phyloP scores from a whole-genome alignment of 2,797 vertebrate genomes.

The Geotrypetes seraphini region DNA sequence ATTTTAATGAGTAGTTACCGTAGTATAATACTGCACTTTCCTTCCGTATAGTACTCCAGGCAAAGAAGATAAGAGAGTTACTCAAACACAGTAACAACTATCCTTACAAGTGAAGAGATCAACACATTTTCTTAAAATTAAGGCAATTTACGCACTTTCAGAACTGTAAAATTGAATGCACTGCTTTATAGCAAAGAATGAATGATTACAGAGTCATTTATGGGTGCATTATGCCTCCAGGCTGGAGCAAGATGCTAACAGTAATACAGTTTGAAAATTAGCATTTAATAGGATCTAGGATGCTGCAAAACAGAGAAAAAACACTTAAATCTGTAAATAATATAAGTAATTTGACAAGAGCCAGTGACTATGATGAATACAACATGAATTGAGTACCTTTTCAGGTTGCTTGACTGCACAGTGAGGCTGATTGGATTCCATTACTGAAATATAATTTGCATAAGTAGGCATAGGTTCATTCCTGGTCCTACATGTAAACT shows the following conservation, averaged over 20 bases:
- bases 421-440: conserved; percentile 24
- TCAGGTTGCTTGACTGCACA: conserved; percentile 15
- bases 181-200: conserved; percentile 31
- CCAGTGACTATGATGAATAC: conserved; percentile 37
- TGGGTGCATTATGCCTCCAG: conserved; percentile 31
- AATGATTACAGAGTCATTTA: conserved; percentile 30
- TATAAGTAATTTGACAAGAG: conserved; percentile 45
- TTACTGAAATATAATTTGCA: conserved; percentile 18
- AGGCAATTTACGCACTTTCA: conserved; percentile 9
- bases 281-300: conserved; percentile 33
- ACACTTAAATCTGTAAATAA: conserved; percentile 50
- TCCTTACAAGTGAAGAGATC: conserved; percentile 17
- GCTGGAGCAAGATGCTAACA: conserved; percentile 25
- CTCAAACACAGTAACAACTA: conserved; percentile 16
- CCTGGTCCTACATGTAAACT: no score
- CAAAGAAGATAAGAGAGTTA: conserved; percentile 16
- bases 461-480: no score
- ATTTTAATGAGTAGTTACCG: conserved; percentile 18
- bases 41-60: conserved; percentile 1
- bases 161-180: conserved; percentile 21
- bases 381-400: conserved; percentile 36
- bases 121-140: conserved; percentile 25
- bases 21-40: background rate
- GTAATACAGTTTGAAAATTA: conserved; percentile 31
- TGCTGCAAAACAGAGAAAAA: conserved; percentile 30